A percentile compares a stretch with the other conserved stretches of the same genome.
phyloP scores from a whole-genome alignment of 2,888 invertebrate species.

The Eudemis profundana region DNA sequence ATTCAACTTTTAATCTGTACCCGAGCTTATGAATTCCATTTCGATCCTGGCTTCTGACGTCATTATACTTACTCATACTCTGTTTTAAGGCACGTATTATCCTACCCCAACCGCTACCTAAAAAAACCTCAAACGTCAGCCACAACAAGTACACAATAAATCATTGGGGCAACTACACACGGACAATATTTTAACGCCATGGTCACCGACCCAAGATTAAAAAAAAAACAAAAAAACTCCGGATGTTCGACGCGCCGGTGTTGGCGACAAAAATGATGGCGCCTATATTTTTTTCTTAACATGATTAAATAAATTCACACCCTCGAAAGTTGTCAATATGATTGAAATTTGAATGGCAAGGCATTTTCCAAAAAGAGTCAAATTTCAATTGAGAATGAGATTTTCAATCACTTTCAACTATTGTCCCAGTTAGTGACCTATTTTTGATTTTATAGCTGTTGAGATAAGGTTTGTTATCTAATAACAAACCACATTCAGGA shows the following conservation, averaged over 20 bases:
- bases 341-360: constrained; percentile 34
- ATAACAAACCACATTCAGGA: not conserved
- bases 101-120: constrained; percentile 49
- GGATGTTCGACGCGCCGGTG: constrained; percentile 78
- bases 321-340: constrained; percentile 12
- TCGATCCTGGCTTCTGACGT: not conserved
- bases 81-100: constrained; percentile 18
- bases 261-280: constrained; percentile 78
- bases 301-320: constrained; percentile 38
- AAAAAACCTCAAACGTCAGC: constrained; percentile 57
- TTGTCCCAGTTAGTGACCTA: constrained; percentile 40
- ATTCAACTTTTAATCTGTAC: too few relatives aligned
- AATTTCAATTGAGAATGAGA: constrained; percentile 52
- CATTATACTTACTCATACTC: constrained; percentile 7
- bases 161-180: constrained; percentile 65
- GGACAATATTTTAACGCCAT: constrained; percentile 67
- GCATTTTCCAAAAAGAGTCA: constrained; percentile 46
- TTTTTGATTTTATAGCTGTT: constrained; percentile 3
- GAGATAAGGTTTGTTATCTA: not conserved
- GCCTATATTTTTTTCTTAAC: constrained; percentile 65
- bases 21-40: too few relatives aligned
- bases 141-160: constrained; percentile 63
- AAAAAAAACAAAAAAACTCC: constrained; percentile 61
- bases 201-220: constrained; percentile 65
- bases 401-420: constrained; percentile 49